Conservation (phyloP, 1,140 invertebrate species). For the Coptotermes formosanus region DNA sequence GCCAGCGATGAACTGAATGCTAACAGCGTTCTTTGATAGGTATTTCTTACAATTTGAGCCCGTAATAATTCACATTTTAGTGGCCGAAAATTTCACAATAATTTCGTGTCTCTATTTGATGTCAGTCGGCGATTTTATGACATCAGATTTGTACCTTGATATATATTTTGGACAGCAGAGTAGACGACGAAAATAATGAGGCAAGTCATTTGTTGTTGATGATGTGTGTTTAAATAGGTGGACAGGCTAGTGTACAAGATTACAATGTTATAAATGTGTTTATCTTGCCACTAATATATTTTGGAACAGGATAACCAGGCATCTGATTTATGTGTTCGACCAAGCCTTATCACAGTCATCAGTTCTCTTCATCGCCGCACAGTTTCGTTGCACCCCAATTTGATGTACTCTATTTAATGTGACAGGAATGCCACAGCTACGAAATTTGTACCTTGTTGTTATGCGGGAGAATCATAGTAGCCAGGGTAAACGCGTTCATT, state of each 20-base stretch:
- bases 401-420: too few species aligned
- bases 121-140: neutral
- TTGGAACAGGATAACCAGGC: neutral
- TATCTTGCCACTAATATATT: neutral
- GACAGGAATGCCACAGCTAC: too few species aligned
- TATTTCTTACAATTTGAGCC: too few species aligned
- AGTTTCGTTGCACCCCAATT: too few species aligned
- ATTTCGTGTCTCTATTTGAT: neutral
- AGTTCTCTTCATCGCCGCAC: too few species aligned
- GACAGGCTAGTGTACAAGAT: neutral
- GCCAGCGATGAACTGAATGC: too few species aligned
- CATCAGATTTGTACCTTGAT: neutral
- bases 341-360: neutral
- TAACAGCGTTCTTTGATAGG: too few species aligned
- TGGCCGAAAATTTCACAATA: neutral
- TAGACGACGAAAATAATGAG: neutral
- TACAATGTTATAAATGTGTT: neutral
- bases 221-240: neutral
- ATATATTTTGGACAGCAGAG: too few species aligned
- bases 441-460: too few species aligned
- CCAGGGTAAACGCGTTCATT: too few species aligned
- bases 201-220: neutral
- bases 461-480: too few species aligned
- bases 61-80: too few species aligned
- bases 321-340: neutral